These are phyloP conservation scores for Drosophila mettleri DNA, from an alignment of 2,888 invertebrate species.

Conservation along the genomic window DNA sequence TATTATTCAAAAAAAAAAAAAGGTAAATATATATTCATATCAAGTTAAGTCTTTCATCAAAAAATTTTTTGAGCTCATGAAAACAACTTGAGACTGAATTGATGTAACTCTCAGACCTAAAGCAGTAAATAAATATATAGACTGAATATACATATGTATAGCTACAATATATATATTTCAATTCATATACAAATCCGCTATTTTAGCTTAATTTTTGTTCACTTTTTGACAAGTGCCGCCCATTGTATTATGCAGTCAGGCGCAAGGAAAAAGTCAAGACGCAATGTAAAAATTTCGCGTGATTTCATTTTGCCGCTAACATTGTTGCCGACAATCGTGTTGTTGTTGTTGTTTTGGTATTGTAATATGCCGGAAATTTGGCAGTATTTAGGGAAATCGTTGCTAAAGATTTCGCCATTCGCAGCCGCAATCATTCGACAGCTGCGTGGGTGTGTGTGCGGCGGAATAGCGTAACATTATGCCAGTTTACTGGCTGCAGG, in stretches of 20 bases:
- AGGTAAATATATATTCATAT: background rate
- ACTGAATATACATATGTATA: too few relatives aligned
- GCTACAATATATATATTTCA: too few relatives aligned
- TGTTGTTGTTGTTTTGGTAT: constrained; percentile 59
- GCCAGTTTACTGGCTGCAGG: constrained; percentile 49
- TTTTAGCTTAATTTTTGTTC: background rate
- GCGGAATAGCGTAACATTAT: constrained; percentile 53
- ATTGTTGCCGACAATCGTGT: constrained; percentile 32
- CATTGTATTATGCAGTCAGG: constrained; percentile 43
- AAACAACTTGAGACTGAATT: background rate
- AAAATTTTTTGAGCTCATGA: background rate
- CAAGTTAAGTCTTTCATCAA: too few relatives aligned
- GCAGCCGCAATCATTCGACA: constrained; percentile 36
- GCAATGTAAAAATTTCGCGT: constrained; percentile 76
- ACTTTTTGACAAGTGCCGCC: constrained; percentile 3
- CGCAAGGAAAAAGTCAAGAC: constrained; percentile 54
- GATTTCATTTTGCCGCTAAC: constrained; percentile 69
- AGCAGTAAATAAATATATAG: background rate
- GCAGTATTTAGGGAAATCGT: constrained; percentile 82
- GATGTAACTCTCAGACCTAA: background rate
- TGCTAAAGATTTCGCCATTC: constrained; percentile 71
- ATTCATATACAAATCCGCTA: too few relatives aligned
- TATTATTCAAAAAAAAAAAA: too few relatives aligned
- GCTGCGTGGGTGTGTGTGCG: constrained; percentile 14
- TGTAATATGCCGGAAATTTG: constrained; percentile 80